Evolutionary conservation across 2,113 vertebrate species (phyloP), one percentile per base, ranked within the genome.

Genomic region (Gobiocypris rarus): DNA sequence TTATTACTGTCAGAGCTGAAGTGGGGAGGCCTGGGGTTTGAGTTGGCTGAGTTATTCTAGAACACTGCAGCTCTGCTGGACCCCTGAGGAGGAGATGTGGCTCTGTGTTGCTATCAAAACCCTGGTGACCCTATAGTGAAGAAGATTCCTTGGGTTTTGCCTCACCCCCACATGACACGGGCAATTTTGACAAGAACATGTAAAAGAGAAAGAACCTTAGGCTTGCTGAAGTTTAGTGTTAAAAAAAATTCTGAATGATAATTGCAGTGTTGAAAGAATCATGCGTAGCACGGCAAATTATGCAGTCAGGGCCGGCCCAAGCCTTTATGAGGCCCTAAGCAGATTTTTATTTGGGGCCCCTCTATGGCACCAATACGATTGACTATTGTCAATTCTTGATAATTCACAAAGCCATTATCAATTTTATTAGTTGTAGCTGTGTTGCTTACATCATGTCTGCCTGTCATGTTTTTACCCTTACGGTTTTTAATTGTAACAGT

Each of bases 161-260:
- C 90, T 85, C 65, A 54, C 59, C 78, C 84, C 59, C 69, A 77
- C 19, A 63, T 90, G 88, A 91, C 91, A 91, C 67, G 63, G 87
- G 78, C 71, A 75, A 89, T 89, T 88, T 87, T 91, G 88, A 92
- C 90, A 91, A 89, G 88, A 92, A 85, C 83, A 90, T 83, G 88
- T 88, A 83, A 91, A 88, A 89, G 87, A 79, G 88, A 48, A 91
- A 88, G 84, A 52, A 59, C 90, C 73, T 31, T 4, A 24, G 84
- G 89, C 83, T 48, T 59, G 81, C 45, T 86, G 43, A 81, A 56
- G 26, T 41, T 34, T 28, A 70, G 80, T 80, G 59, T 80, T 80
- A 67, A 65, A 59, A 79, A 45, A 24, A 50, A 67, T 65, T 48
- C 45, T 4, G 31, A 26, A 52, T 45, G 58, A 79, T n/a, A 50